A percentile compares a stretch with the other conserved stretches of the same genome.
Evolutionary conservation across 2,797 vertebrate species (phyloP).

Genomic region (Emydoidea blandingii): DNA sequence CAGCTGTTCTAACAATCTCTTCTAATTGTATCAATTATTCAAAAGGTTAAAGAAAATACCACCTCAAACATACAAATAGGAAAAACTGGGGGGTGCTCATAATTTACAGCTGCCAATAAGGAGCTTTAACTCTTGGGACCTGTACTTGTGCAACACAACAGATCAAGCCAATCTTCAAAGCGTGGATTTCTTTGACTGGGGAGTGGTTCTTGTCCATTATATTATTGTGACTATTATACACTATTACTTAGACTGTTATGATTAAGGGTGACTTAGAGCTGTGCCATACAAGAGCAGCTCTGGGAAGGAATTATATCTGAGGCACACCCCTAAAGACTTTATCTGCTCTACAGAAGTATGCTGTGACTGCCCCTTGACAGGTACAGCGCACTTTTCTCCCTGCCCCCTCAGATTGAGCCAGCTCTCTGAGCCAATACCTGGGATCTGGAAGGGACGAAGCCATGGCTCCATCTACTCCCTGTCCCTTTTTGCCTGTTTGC

Average conservation of each 20-base stretch:
- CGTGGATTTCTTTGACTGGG: not conserved
- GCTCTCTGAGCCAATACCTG: not conserved
- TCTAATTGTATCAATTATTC: not conserved
- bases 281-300: not conserved
- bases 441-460: not conserved
- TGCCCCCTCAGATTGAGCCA: not conserved
- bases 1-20: not conserved
- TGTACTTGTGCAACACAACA: not conserved
- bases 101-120: not conserved
- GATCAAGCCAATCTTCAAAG: not conserved
- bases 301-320: not conserved
- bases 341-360: not conserved
- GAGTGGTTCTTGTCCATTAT: not conserved
- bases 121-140: not conserved
- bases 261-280: not conserved
- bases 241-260: not conserved
- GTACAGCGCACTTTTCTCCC: not conserved
- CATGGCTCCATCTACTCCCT: not conserved
- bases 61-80: not conserved
- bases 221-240: not conserved
- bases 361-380: not conserved
- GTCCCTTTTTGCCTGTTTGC: not conserved
- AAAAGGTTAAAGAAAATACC: not conserved
- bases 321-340: not conserved
- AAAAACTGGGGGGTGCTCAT: not conserved